These are phyloP conservation scores for Rhinopomastus cyanomelas DNA, from an alignment of 2,113 vertebrate genomes.

Conservation along the genomic window DNA sequence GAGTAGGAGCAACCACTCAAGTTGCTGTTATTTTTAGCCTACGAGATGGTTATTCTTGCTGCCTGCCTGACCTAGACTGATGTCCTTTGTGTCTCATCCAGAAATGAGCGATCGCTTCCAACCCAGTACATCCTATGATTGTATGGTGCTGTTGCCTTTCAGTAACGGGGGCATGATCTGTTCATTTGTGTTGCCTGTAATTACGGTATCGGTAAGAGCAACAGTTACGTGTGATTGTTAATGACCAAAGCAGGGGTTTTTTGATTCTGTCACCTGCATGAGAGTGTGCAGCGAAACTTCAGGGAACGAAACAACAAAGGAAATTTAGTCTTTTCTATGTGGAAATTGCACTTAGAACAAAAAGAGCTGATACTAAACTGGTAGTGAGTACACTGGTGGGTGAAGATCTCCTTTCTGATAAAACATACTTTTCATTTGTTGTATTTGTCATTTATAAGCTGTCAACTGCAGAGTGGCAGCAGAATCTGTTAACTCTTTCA, in stretches of 20 bases:
- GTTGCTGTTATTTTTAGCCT: background rate
- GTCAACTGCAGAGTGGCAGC: rapidly evolving
- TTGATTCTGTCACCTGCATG: background rate
- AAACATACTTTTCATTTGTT: background rate
- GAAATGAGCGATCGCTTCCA: background rate
- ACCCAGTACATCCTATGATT: no score
- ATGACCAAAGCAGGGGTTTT: background rate
- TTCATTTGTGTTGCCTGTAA: background rate
- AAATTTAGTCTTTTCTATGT: background rate
- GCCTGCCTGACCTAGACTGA: background rate
- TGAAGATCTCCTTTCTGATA: background rate
- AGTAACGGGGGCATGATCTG: background rate
- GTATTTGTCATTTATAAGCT: background rate
- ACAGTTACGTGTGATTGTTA: background rate
- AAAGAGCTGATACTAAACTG: background rate
- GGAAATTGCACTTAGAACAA: background rate
- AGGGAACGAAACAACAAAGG: background rate
- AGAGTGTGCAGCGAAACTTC: background rate
- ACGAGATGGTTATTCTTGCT: background rate
- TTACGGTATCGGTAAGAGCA: background rate
- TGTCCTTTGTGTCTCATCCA: background rate
- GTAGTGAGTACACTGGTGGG: background rate
- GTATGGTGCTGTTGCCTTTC: background rate
- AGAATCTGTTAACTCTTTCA: background rate
- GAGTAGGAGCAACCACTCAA: rapidly evolving